These are phyloP conservation scores for Amblyteles armatorius DNA, from an alignment of 2,888 invertebrate genomes.

Conservation along the genomic window DNA sequence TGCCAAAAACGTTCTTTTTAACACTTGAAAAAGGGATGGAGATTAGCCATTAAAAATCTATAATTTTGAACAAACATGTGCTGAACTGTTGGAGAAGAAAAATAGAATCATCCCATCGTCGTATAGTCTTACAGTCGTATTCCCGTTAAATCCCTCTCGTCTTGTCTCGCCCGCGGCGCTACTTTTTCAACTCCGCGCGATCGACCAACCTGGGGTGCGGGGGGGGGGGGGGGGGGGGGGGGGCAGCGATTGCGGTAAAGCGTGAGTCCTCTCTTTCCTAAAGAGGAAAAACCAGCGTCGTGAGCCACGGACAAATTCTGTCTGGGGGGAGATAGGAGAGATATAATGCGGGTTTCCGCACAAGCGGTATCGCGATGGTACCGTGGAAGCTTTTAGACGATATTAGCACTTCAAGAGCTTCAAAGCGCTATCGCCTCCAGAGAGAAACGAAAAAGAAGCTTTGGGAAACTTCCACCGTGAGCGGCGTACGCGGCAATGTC, in stretches of 20 bases:
- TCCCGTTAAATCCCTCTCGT: slow-evolving; percentile 49
- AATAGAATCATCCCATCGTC: background rate
- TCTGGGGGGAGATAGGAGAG: background rate
- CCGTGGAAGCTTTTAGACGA: slow-evolving; percentile 4
- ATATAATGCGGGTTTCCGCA: slow-evolving; percentile 14
- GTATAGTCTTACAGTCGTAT: background rate
- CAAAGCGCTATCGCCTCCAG: background rate
- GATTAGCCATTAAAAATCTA: background rate
- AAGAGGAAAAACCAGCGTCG: slow-evolving; percentile 29
- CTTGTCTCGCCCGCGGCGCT: slow-evolving; percentile 53
- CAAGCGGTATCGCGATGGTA: slow-evolving; percentile 4
- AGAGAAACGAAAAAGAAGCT: background rate
- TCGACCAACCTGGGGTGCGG: background rate
- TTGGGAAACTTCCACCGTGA: background rate
- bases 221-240: background rate
- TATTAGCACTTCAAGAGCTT: slow-evolving; percentile 16
- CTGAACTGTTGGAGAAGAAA: background rate
- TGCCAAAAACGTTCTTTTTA: background rate
- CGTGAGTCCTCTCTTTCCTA: slow-evolving; percentile 19
- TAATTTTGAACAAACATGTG: background rate
- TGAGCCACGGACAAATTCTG: slow-evolving; percentile 2
- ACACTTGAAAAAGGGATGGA: background rate
- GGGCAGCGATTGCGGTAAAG: slow-evolving; percentile 37
- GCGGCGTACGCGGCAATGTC: background rate
- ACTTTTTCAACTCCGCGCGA: slow-evolving; percentile 52